Percentiles rank a stretch among this genome's conserved stretches.
Evolutionary conservation across 2,113 vertebrate genomes (phyloP).

Genomic region (Nothocercus julius): DNA sequence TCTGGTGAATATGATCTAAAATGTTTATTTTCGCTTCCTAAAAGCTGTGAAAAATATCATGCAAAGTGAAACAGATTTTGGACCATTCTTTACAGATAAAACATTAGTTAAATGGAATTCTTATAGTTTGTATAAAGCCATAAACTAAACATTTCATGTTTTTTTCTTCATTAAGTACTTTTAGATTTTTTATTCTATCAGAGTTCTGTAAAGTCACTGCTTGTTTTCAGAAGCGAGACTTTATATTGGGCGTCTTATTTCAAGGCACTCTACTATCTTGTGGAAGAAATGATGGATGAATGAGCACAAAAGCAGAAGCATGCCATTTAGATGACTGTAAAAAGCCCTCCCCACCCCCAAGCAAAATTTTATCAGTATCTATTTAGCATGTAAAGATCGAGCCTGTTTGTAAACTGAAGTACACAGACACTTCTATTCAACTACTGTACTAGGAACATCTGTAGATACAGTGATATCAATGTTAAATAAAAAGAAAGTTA

Average conservation of each 20-base stretch:
- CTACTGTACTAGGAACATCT: neutral
- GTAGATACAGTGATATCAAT: neutral
- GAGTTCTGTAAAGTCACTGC: neutral
- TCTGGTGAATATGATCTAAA: neutral
- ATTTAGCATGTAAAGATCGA: neutral
- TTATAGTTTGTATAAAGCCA: neutral
- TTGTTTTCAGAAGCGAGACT: neutral
- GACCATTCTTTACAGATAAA: neutral
- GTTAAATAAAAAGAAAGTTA: neutral
- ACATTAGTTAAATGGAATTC: neutral
- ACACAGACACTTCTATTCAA: neutral
- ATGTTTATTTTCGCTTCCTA: neutral
- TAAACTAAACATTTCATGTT: neutral
- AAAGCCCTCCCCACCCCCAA: rapidly evolving
- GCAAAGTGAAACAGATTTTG: neutral
- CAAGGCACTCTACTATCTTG: neutral
- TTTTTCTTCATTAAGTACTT: neutral
- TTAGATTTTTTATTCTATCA: neutral
- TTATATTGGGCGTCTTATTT: neutral
- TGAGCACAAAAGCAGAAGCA: neutral
- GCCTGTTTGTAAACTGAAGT: neutral
- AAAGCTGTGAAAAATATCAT: neutral
- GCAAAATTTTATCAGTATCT: neutral
- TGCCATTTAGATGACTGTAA: neutral
- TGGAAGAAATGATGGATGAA: neutral